Evolutionary conservation across 2,888 invertebrate genomes (phyloP), one percentile per base, ranked within the genome.

Genomic region (Heliconius ismenius): DNA sequence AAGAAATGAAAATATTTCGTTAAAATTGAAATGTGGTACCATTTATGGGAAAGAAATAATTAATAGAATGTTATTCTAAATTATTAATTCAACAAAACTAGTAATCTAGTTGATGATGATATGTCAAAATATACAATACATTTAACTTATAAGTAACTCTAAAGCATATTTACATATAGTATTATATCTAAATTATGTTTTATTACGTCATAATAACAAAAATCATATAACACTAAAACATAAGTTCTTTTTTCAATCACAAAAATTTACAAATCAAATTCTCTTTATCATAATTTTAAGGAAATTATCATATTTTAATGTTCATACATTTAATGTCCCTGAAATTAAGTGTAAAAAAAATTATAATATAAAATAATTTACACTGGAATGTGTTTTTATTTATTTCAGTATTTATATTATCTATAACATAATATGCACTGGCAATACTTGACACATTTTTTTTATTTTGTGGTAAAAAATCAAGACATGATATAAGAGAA

Each of bases 61-160:
- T 3, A 58, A 73, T 24, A 26, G 60, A 76, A 64, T 36, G 28
- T 36, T 73, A 70, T 58, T 32, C 9, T 18, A 54, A 36, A 65
- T 36, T 72, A 62, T 24, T 67, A 67, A 24, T 74, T 74, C n/a
- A 74, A 74, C 74, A 72, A 28, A 54, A 15, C 58, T 39, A 72
- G 62, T 73, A 43, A 18, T 43, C 43, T 77, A 72, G 54, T 73
- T 75, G 72, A 77, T 77, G 76, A 77, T 72, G 67, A 79, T 77
- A 79, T 83, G 82, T 82, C 88, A 89, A 90, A 88, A 90, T 89
- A 89, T 88, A 89, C 89, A 89, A 83, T 84, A 82, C 81, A 83
- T 76, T 82, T 80, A 83, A 79, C 80, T 81, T 79, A 80, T 21
- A 78, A 80, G 74, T 76, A 82, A 81, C 72, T 82, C 77, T 79